These are phyloP conservation scores for Coptodon bakossiorum DNA, from an alignment of 2,113 vertebrate genomes.

Conservation along the genomic window DNA sequence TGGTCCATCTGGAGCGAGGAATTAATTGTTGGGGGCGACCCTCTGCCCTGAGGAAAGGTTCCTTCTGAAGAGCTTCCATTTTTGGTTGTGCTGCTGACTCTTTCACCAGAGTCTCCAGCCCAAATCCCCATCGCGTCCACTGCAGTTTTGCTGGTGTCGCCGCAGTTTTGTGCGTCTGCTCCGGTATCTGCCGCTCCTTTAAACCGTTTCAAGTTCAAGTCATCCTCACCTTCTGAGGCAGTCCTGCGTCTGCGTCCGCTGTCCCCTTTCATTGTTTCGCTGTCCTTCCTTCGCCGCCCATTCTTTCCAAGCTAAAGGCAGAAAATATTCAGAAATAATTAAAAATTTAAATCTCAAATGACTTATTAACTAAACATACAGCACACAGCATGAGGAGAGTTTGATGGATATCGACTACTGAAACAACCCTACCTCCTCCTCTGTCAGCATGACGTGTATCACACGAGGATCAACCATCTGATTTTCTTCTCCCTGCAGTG, in stretches of 20 bases:
- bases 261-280: conserved; percentile 76
- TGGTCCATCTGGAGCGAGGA: conserved; percentile 81
- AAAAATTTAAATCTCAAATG: background rate
- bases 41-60: conserved; percentile 37
- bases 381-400: background rate
- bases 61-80: conserved; percentile 60
- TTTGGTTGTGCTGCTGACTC: conserved; percentile 59
- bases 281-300: conserved; percentile 81
- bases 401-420: background rate
- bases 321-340: background rate
- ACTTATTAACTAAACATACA: background rate
- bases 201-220: conserved; percentile 87
- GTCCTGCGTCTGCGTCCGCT: conserved; percentile 87
- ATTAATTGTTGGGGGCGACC: conserved; percentile 40
- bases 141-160: conserved; percentile 73
- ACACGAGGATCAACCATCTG: conserved; percentile 91
- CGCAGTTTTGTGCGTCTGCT: conserved; percentile 73
- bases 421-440: conserved; percentile 61
- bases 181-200: conserved; percentile 78
- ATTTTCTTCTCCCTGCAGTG: conserved; percentile 80
- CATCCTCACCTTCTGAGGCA: conserved; percentile 84
- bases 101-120: conserved; percentile 72
- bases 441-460: conserved; percentile 85
- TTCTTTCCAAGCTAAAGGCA: conserved; percentile 71
- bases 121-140: conserved; percentile 77